Evolutionary conservation across 1,140 invertebrate species (phyloP).

Genomic region (Oreohelix idahoensis): DNA sequence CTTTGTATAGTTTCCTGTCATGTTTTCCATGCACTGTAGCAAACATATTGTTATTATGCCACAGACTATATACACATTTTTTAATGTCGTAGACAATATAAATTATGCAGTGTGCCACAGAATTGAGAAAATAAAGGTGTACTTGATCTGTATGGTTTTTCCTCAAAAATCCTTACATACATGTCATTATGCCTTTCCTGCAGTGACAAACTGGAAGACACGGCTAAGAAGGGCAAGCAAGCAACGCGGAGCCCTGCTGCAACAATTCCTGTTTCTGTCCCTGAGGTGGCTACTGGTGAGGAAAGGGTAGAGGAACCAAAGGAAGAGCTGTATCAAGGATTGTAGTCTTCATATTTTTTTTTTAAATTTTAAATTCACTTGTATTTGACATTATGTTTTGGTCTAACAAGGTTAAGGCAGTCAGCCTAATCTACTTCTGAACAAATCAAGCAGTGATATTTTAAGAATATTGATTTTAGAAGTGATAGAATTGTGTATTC

Average conservation of each 20-base stretch:
- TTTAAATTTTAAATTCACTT: neutral
- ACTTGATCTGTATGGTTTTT: no score
- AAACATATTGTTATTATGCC: no score
- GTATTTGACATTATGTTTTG: neutral
- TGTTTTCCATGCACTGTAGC: no score
- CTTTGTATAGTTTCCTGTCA: no score
- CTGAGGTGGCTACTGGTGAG: neutral
- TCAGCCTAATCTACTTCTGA: no score
- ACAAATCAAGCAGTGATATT: no score
- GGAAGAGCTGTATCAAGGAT: slow-evolving; percentile 29
- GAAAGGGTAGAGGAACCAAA: neutral
- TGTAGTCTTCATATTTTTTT: slow-evolving; percentile 20
- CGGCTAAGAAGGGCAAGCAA: slow-evolving; percentile 39
- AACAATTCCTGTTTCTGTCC: slow-evolving; percentile 7
- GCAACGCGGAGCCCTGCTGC: neutral
- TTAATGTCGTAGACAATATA: no score
- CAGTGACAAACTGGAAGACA: slow-evolving; percentile 45
- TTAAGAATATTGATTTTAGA: no score
- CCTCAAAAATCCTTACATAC: no score
- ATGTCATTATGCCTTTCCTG: neutral
- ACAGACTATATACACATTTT: no score
- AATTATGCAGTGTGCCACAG: no score
- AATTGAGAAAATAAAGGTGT: neutral
- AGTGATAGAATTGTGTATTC: no score
- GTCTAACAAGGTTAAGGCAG: neutral